A percentile compares a stretch with the other conserved stretches of the same genome.
These are phyloP conservation scores for Orthosia gothica DNA, from an alignment of 2,888 invertebrate species.

Conservation along the genomic window DNA sequence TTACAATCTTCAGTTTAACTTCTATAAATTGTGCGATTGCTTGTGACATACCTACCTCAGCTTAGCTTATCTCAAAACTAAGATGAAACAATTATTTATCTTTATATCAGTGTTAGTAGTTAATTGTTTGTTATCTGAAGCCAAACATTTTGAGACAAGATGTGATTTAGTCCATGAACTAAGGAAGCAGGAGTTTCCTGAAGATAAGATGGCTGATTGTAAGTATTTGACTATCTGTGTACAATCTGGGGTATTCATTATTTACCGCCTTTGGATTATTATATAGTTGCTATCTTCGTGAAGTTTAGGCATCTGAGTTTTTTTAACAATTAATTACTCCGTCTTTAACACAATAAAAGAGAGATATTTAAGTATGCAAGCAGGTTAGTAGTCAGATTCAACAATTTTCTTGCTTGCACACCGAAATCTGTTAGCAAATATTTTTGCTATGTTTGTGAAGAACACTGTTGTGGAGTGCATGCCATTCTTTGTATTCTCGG, in stretches of 20 bases:
- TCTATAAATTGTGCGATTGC: not conserved
- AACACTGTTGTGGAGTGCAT: not conserved
- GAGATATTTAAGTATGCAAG: not conserved
- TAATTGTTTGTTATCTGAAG: slow-evolving; percentile 18
- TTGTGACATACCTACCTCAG: not conserved
- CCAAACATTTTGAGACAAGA: slow-evolving; percentile 43
- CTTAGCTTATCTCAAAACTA: not conserved
- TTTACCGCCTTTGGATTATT: not conserved
- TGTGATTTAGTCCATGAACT: slow-evolving; percentile 59
- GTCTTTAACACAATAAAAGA: not conserved
- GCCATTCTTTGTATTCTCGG: not conserved
- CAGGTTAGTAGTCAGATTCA: not conserved
- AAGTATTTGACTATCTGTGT: slow-evolving; percentile 25
- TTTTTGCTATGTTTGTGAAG: not conserved
- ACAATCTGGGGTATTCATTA: not conserved
- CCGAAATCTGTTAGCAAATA: not conserved
- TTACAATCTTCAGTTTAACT: slow-evolving; percentile 3
- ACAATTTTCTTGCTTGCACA: not conserved
- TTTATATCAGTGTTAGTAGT: slow-evolving; percentile 25
- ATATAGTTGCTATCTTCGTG: too few relatives aligned
- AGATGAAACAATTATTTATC: slow-evolving; percentile 61
- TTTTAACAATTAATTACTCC: not conserved
- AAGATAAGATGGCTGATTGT: slow-evolving; percentile 65
- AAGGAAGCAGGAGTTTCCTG: slow-evolving; percentile 55
- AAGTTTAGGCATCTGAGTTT: too few relatives aligned